A percentile compares a stretch with the other conserved stretches of the same genome.
These are phyloP conservation scores for Orchestes rusci DNA, from an alignment of 2,888 invertebrate genomes.

Conservation along the genomic window DNA sequence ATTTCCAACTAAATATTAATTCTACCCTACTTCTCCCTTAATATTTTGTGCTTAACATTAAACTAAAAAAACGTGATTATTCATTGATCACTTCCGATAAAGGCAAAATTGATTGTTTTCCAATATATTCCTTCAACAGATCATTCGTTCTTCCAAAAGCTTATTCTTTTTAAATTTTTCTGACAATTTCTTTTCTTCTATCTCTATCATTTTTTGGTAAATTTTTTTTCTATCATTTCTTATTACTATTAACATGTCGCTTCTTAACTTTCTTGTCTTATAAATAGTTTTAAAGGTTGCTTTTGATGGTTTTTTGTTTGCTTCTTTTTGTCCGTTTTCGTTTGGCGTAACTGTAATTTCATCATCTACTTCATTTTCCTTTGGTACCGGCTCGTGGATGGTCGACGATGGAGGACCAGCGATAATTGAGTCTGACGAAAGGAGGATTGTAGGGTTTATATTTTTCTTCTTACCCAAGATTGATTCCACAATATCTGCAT, in stretches of 20 bases:
- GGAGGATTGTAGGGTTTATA: not conserved
- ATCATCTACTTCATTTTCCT: not conserved
- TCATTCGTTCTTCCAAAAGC: not conserved
- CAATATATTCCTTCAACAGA: not conserved
- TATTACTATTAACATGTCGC: not conserved
- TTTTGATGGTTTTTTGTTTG: too few species aligned
- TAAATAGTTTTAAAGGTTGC: too few species aligned
- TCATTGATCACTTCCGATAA: not conserved
- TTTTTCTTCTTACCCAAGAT: not conserved
- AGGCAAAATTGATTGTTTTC: not conserved
- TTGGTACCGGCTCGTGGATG: not conserved
- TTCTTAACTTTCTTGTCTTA: too few species aligned
- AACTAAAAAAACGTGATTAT: not conserved
- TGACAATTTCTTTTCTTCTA: slow-evolving; percentile 1
- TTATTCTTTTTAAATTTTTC: not conserved
- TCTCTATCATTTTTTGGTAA: not conserved
- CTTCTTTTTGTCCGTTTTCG: too few species aligned
- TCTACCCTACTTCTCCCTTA: not conserved
- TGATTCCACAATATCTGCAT: not conserved
- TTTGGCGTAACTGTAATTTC: not conserved
- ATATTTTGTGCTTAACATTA: not conserved
- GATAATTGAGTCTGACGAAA: not conserved
- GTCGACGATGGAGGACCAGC: not conserved
- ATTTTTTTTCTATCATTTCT: not conserved
- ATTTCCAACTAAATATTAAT: not conserved